These are phyloP conservation scores for Nasonia vitripennis DNA, from an alignment of 1,140 invertebrate genomes.

Conservation along the genomic window DNA sequence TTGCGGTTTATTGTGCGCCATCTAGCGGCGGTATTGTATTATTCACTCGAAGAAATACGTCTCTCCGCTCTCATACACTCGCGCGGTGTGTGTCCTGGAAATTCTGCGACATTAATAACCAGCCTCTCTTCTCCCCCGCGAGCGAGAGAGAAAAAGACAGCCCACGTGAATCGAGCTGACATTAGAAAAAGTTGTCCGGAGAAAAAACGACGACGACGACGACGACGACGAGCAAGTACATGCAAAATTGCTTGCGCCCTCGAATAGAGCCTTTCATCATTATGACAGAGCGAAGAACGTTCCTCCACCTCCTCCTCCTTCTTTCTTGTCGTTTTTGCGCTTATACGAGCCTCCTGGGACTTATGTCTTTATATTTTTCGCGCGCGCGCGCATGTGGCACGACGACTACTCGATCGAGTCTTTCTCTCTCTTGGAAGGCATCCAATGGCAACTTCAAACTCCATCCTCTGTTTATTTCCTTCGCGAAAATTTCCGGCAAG, in stretches of 20 bases:
- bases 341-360: slow-evolving; percentile 55
- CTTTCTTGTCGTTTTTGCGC: slow-evolving; percentile 32
- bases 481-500: neutral
- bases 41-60: neutral
- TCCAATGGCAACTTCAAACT: slow-evolving; percentile 6
- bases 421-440: neutral
- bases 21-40: neutral
- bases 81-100: neutral
- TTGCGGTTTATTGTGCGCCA: neutral
- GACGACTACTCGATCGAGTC: neutral
- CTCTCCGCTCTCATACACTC: neutral
- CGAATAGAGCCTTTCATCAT: slow-evolving; percentile 22
- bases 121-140: neutral
- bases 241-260: slow-evolving; percentile 15
- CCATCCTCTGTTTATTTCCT: neutral
- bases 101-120: neutral
- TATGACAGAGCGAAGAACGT: neutral
- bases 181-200: neutral
- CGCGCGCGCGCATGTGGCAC: neutral
- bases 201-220: neutral
- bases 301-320: neutral
- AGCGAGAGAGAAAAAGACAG: neutral
- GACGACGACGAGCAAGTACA: neutral
- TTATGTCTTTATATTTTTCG: slow-evolving; percentile 55
- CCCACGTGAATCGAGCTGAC: neutral